Evolutionary conservation across 2,888 invertebrate genomes (phyloP).

Genomic region (Papilio demoleus): DNA sequence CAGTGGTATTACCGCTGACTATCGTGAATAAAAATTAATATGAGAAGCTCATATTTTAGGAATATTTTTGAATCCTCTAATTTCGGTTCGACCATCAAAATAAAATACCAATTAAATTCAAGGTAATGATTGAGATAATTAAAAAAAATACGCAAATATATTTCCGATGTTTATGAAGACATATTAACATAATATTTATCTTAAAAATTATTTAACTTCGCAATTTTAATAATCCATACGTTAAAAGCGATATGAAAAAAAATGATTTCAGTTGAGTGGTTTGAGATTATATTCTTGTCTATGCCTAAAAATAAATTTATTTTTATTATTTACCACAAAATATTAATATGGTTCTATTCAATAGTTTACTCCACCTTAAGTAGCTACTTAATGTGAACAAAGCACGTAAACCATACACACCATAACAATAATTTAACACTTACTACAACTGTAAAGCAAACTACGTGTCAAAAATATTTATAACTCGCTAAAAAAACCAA

Average conservation of each 20-base stretch:
- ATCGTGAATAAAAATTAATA: not conserved
- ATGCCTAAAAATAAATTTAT: not conserved
- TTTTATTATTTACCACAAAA: not conserved
- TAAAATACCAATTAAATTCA: not conserved
- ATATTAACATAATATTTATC: not conserved
- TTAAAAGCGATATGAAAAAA: no score
- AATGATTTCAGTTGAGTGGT: no score
- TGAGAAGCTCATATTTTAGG: no score
- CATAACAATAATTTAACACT: slow-evolving; percentile 15
- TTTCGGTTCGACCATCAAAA: not conserved
- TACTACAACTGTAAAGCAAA: slow-evolving; percentile 22
- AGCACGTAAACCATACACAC: not conserved
- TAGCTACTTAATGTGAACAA: not conserved
- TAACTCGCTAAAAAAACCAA: slow-evolving; percentile 8
- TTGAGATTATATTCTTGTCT: no score
- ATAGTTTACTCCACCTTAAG: not conserved
- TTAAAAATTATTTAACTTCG: no score
- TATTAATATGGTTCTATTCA: not conserved
- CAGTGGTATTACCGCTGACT: not conserved
- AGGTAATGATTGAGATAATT: not conserved
- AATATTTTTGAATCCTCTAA: not conserved
- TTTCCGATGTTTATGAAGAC: not conserved
- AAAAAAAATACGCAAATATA: not conserved
- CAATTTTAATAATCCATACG: no score
- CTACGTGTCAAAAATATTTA: slow-evolving; percentile 36